Evolutionary conservation across 2,113 vertebrate genomes (phyloP).

Genomic region (Syngnathoides biaculeatus): DNA sequence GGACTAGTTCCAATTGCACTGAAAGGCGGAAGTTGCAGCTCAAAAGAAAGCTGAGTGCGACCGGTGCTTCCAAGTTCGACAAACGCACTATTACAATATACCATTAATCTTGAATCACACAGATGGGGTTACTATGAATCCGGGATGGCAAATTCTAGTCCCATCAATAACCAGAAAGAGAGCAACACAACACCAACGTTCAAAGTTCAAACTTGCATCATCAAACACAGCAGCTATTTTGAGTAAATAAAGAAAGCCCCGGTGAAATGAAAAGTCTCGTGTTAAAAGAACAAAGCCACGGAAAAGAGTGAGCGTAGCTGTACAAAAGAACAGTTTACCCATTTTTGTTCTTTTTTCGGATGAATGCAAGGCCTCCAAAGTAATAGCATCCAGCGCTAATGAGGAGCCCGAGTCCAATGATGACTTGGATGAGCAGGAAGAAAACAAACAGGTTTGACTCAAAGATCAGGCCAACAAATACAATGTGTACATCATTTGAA

Average conservation of each 20-base stretch:
- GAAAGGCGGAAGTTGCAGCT: neutral
- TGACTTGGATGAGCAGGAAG: slow-evolving; percentile 11
- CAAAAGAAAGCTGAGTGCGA: neutral
- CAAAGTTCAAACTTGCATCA: neutral
- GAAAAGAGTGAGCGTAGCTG: neutral
- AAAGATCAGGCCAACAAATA: neutral
- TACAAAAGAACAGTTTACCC: slow-evolving; percentile 38
- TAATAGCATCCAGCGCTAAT: neutral
- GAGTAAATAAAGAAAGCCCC: neutral
- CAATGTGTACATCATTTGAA: neutral
- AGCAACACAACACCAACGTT: slow-evolving; percentile 8
- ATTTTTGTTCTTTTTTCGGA: slow-evolving; percentile 6
- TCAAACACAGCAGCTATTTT: neutral
- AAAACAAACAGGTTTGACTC: neutral
- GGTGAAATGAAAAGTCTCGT: too few relatives aligned
- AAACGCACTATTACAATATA: neutral
- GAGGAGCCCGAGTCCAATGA: rapidly evolving
- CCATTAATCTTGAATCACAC: too few relatives aligned
- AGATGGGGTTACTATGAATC: too few relatives aligned
- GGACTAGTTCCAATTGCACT: neutral
- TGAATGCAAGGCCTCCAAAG: neutral
- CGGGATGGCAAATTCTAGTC: too few relatives aligned
- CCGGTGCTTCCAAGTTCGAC: neutral
- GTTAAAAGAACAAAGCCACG: too few relatives aligned
- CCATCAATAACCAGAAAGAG: neutral